These are phyloP conservation scores for Ramphastos sulfuratus DNA, from an alignment of 2,113 vertebrate species.

Conservation along the genomic window DNA sequence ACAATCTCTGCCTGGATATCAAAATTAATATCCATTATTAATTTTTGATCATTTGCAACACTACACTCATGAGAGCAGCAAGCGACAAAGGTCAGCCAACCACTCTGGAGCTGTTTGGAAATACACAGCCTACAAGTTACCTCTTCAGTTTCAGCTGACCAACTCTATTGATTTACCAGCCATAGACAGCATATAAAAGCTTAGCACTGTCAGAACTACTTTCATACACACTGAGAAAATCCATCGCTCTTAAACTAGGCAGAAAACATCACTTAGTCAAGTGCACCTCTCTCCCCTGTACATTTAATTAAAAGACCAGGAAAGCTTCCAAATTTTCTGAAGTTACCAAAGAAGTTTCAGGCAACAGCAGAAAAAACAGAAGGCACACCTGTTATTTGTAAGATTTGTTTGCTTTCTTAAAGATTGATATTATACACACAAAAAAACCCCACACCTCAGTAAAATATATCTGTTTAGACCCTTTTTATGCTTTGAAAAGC, in stretches of 20 bases:
- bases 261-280: background rate
- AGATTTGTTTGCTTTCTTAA: background rate
- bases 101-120: background rate
- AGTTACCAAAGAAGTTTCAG: background rate
- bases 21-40: too few species aligned
- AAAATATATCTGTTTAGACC: background rate
- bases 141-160: background rate
- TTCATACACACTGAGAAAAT: background rate
- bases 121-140: background rate
- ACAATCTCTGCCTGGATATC: too few species aligned
- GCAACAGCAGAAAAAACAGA: background rate
- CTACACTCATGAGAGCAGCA: background rate
- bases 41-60: too few species aligned
- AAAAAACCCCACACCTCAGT: background rate
- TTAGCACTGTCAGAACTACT: background rate
- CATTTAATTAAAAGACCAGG: background rate
- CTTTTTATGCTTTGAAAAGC: background rate
- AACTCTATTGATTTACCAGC: background rate
- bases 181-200: background rate
- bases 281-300: background rate
- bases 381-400: background rate
- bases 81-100: background rate
- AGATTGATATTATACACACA: background rate
- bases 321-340: background rate
- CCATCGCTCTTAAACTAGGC: background rate